phyloP scores from a whole-genome alignment of 2,113 vertebrate genomes.

The Oncorhynchus keta region DNA sequence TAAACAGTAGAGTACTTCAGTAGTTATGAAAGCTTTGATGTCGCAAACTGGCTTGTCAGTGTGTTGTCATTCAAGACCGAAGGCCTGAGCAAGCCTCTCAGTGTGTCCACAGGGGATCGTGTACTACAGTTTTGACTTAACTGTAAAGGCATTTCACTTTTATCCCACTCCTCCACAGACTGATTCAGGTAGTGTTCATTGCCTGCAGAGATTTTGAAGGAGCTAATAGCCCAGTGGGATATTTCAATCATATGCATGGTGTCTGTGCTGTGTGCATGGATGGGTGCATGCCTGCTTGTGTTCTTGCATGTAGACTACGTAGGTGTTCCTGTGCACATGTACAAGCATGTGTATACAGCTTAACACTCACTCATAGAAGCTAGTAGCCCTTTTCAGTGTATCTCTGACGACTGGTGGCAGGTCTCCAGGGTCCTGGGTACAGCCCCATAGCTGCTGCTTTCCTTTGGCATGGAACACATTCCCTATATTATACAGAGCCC shows the following conservation, averaged over 20 bases:
- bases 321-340: neutral
- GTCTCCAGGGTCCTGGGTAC: slow-evolving; percentile 83
- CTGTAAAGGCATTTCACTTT: neutral
- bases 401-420: slow-evolving; percentile 84
- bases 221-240: neutral
- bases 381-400: slow-evolving; percentile 84
- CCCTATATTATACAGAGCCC: slow-evolving; percentile 93
- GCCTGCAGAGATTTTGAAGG: neutral
- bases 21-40: neutral
- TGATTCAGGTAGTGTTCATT: neutral
- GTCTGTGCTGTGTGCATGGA: neutral
- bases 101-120: neutral
- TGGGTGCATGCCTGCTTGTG: neutral
- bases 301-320: too few species aligned
- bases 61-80: neutral
- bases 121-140: neutral
- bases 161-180: neutral
- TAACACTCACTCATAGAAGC: slow-evolving; percentile 90
- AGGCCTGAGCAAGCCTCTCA: neutral
- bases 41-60: neutral
- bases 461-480: slow-evolving; percentile 96
- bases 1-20: neutral
- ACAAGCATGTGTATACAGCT: too few species aligned
- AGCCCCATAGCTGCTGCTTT: slow-evolving; percentile 89
- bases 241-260: neutral